Percentiles rank a stretch among this genome's conserved stretches.
These are phyloP conservation scores for Eulemur macaco DNA, from an alignment of 2,113 vertebrate genomes.

Conservation along the genomic window DNA sequence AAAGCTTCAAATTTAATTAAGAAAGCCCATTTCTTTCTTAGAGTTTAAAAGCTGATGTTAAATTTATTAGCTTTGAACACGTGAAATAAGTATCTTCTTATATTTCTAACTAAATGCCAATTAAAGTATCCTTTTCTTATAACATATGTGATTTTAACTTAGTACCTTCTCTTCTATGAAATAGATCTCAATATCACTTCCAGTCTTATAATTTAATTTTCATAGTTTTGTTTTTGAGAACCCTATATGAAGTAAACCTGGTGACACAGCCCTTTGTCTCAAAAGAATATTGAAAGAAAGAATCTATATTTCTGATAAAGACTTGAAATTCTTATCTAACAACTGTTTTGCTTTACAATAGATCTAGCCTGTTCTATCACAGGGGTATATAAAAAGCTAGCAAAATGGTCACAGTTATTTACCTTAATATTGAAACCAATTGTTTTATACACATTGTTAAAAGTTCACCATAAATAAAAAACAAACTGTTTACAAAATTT, in stretches of 20 bases:
- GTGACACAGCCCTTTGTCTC: neutral
- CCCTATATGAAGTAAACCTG: neutral
- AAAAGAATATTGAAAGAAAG: neutral
- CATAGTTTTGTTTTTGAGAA: neutral
- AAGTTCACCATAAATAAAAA: neutral
- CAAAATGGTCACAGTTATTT: neutral
- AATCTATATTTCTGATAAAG: neutral
- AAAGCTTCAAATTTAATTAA: neutral
- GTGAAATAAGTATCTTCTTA: constrained; percentile 15
- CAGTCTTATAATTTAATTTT: neutral
- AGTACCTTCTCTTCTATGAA: neutral
- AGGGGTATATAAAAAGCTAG: neutral
- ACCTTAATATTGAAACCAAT: neutral
- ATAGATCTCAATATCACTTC: neutral
- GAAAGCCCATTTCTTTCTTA: neutral
- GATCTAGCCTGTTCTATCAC: neutral
- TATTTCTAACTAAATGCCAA: neutral
- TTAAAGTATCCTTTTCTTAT: neutral
- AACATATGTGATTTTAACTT: neutral
- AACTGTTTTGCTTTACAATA: neutral
- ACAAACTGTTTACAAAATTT: neutral
- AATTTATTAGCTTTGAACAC: neutral
- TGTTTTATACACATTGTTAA: neutral
- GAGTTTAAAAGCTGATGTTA: neutral
- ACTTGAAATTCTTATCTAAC: neutral